These are phyloP conservation scores for Vulpes ferrilata DNA, from an alignment of 2,113 vertebrate genomes.

Conservation along the genomic window DNA sequence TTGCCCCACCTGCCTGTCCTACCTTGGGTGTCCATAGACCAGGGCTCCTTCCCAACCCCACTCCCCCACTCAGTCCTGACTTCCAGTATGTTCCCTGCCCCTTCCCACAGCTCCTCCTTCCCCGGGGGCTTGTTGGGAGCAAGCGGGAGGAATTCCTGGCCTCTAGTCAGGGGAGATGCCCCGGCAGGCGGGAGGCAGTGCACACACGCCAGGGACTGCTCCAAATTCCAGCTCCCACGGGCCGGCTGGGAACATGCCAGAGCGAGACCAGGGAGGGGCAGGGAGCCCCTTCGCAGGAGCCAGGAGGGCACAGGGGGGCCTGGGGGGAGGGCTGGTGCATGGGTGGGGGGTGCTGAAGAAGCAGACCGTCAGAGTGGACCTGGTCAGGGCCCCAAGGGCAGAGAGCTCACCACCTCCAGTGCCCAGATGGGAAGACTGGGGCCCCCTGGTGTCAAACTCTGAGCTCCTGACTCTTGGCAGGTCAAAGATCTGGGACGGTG, in stretches of 20 bases:
- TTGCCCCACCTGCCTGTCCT: background rate
- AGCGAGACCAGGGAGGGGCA: background rate
- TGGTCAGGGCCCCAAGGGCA: background rate
- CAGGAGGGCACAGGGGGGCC: background rate
- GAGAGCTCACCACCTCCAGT: rapidly evolving
- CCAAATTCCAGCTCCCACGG: slow-evolving; percentile 82
- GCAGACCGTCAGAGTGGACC: background rate
- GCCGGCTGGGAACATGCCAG: slow-evolving; percentile 59
- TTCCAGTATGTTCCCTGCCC: background rate
- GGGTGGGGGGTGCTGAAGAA: background rate
- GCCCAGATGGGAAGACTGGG: background rate
- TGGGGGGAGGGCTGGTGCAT: background rate
- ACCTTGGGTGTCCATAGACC: background rate
- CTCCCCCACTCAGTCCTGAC: background rate
- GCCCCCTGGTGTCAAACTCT: background rate
- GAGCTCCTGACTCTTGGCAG: background rate
- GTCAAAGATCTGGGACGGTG: background rate
- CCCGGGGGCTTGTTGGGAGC: slow-evolving; percentile 67
- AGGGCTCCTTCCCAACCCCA: background rate
- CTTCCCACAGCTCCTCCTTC: slow-evolving; percentile 34
- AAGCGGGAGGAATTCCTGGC: slow-evolving; percentile 81
- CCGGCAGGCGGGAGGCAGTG: slow-evolving; percentile 70
- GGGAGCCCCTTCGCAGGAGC: background rate
- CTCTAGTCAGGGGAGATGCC: slow-evolving; percentile 80
- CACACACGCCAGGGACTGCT: slow-evolving; percentile 72